Conservation (phyloP, 1,140 invertebrate genomes). For the Hydropsyche tenuis region DNA sequence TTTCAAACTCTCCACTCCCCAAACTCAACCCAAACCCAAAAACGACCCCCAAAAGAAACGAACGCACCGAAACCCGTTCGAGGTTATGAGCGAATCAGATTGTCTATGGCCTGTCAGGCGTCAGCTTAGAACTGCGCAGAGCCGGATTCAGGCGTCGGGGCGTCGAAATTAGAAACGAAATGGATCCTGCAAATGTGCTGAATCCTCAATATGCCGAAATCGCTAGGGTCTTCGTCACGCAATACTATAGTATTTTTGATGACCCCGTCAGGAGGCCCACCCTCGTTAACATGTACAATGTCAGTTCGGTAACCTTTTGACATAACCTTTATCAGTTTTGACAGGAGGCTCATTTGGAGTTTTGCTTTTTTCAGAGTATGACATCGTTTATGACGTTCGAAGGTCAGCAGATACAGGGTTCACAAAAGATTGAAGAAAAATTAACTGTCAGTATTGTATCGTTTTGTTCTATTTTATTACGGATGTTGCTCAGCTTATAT, state of each 20-base stretch:
- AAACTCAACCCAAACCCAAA: too few species aligned
- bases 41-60: not conserved
- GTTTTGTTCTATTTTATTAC: not conserved
- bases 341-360: too few species aligned
- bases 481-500: conserved; percentile 34
- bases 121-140: not conserved
- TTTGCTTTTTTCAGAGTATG: conserved; percentile 71
- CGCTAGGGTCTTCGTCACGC: conserved; percentile 90
- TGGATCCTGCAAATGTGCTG: conserved; percentile 68
- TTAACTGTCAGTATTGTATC: conserved; percentile 71
- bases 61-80: not conserved
- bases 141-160: not conserved
- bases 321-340: too few species aligned
- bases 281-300: conserved; percentile 90
- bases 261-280: conserved; percentile 80
- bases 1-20: too few species aligned
- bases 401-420: conserved; percentile 88
- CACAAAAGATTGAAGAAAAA: conserved; percentile 93
- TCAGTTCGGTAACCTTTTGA: conserved; percentile 71
- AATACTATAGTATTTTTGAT: conserved; percentile 92
- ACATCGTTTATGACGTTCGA: conserved; percentile 96
- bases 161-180: too few species aligned
- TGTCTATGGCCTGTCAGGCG: not conserved
- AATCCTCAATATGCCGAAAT: conserved; percentile 91
- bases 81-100: not conserved